Percentiles rank a stretch among this genome's conserved stretches.
These are phyloP conservation scores for Tor tambroides DNA, from an alignment of 2,113 vertebrate genomes.

Conservation along the genomic window DNA sequence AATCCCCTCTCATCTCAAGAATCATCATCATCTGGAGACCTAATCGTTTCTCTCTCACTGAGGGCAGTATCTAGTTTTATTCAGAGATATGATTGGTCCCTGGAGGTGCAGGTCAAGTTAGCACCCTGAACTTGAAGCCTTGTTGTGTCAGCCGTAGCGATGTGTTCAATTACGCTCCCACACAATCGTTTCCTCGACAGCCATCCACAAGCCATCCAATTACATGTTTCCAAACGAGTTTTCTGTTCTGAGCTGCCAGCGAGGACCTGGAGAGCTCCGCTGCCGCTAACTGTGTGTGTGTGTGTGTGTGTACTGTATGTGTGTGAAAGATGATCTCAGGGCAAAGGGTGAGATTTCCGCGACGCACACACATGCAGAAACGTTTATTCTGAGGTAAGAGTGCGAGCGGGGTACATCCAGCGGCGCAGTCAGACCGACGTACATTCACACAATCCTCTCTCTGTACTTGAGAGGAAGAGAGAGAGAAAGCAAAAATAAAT, in stretches of 20 bases:
- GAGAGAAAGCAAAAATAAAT: constrained; percentile 67
- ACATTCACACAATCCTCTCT: constrained; percentile 41
- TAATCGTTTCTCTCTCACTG: neutral
- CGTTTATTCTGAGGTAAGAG: constrained; percentile 39
- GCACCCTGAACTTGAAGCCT: constrained; percentile 13
- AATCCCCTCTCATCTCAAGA: neutral
- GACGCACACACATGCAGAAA: constrained; percentile 16
- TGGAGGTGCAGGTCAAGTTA: constrained; percentile 24
- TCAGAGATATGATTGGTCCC: constrained; percentile 23
- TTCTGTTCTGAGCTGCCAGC: constrained; percentile 27
- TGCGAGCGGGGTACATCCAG: constrained; percentile 23
- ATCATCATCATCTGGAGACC: neutral
- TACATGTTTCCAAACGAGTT: constrained; percentile 51
- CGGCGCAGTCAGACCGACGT: constrained; percentile 10
- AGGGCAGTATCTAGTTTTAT: neutral
- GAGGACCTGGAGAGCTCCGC: constrained; percentile 24
- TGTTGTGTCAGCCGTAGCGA: neutral
- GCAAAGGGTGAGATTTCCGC: constrained; percentile 31
- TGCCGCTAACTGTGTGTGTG: neutral
- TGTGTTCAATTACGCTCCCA: constrained; percentile 55
- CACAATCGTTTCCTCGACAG: constrained; percentile 50
- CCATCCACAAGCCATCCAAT: constrained; percentile 60
- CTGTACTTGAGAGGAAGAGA: constrained; percentile 47
- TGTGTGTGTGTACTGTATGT: neutral
- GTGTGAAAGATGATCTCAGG: constrained; percentile 38